Evolutionary conservation across 1,140 invertebrate genomes (phyloP).

Genomic region (Drosophila prosaltans): DNA sequence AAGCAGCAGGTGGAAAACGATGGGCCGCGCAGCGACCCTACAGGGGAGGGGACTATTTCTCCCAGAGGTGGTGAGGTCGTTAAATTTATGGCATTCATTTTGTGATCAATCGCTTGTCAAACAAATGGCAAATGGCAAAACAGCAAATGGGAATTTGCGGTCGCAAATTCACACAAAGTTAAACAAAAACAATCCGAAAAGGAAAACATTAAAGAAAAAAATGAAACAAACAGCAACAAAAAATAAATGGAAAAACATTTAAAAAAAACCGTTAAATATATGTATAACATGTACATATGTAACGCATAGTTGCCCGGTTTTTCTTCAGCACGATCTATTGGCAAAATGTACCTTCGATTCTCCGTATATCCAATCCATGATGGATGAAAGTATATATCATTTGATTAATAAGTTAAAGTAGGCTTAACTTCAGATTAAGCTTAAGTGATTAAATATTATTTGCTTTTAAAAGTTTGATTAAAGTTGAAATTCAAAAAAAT

Average conservation of each 20-base stretch:
- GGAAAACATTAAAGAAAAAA: not conserved
- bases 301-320: not conserved
- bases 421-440: no score
- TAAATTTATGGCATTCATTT: slow-evolving; percentile 73
- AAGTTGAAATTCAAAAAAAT: no score
- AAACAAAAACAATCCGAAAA: slow-evolving; percentile 1
- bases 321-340: no score
- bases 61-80: slow-evolving; percentile 14
- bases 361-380: no score
- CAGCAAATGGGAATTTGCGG: slow-evolving; percentile 70
- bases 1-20: not conserved
- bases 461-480: no score
- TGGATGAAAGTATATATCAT: no score
- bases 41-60: not conserved
- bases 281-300: not conserved
- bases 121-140: slow-evolving; percentile 45
- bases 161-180: slow-evolving; percentile 43
- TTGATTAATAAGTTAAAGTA: no score
- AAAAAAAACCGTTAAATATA: not conserved
- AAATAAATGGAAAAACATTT: not conserved
- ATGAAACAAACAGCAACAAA: not conserved
- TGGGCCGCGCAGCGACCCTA: not conserved
- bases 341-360: no score
- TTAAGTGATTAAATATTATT: no score
- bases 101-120: slow-evolving; percentile 71